Conservation (phyloP, 1,140 invertebrate species). For the Drosophila orena region DNA sequence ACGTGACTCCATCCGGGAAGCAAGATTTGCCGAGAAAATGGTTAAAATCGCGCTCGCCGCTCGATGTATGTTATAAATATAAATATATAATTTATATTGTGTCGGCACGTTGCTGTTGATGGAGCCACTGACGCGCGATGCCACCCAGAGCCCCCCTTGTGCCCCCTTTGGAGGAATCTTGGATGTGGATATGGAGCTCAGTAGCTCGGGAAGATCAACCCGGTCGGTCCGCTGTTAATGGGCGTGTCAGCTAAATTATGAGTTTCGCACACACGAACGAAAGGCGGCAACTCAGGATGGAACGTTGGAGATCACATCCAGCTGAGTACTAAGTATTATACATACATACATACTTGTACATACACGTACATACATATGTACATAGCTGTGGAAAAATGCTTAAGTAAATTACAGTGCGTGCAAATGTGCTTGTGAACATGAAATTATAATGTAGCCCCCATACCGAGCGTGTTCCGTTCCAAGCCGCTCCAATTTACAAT, state of each 20-base stretch:
- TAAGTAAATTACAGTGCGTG: slow-evolving; percentile 85
- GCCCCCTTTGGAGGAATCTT: slow-evolving; percentile 9
- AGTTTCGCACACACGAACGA: slow-evolving; percentile 75
- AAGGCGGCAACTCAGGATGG: slow-evolving; percentile 38
- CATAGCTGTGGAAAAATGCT: no score
- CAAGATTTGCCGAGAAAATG: neutral
- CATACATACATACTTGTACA: slow-evolving; percentile 1
- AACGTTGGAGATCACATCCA: slow-evolving; percentile 19
- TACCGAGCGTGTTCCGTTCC: slow-evolving; percentile 25
- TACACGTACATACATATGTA: no score
- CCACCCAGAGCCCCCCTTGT: slow-evolving; percentile 54
- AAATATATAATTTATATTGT: slow-evolving; percentile 79
- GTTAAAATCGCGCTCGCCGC: neutral
- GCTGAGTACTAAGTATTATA: slow-evolving; percentile 37
- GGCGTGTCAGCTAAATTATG: slow-evolving; percentile 83
- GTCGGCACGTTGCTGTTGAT: slow-evolving; percentile 73
- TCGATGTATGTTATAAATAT: slow-evolving; percentile 54
- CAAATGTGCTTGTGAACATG: slow-evolving; percentile 85
- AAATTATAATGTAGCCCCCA: slow-evolving; percentile 75
- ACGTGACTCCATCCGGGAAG: slow-evolving; percentile 49
- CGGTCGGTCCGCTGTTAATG: slow-evolving; percentile 67
- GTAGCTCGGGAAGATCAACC: slow-evolving; percentile 15
- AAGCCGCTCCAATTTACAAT: slow-evolving; percentile 72
- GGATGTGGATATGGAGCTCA: neutral
- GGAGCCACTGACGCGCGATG: slow-evolving; percentile 76